Conservation (phyloP, 92 coral and sea anemone genomes). For the Diadumene lineata region DNA sequence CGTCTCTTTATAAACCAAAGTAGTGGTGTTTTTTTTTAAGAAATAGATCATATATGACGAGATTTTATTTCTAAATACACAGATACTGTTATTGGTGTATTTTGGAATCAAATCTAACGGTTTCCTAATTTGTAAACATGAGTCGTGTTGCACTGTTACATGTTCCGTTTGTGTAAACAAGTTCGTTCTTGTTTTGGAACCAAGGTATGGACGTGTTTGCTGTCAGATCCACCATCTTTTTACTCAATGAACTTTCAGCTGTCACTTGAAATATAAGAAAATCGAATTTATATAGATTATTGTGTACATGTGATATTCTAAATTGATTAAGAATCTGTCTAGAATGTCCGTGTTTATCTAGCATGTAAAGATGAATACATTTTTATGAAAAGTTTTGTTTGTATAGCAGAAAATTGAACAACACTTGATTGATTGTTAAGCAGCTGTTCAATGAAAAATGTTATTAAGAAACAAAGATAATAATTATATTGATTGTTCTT, state of each 20-base stretch:
- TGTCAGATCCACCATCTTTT: background rate
- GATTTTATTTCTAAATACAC: no score
- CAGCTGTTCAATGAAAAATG: background rate
- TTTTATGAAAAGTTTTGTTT: background rate
- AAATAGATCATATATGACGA: no score
- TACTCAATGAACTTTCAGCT: background rate
- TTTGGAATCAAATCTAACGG: background rate
- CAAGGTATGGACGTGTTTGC: background rate
- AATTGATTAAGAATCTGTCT: background rate
- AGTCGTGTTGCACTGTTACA: background rate
- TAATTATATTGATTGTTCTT: background rate
- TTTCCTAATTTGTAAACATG: conserved; percentile 1
- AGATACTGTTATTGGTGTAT: background rate
- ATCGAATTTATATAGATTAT: no score
- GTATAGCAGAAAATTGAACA: background rate
- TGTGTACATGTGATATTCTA: background rate
- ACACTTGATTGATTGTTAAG: background rate
- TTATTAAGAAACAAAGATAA: background rate
- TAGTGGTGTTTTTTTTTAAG: no score
- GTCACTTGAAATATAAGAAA: no score
- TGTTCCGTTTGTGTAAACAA: background rate
- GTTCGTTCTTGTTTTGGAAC: background rate
- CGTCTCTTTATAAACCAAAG: no score
- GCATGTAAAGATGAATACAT: no score
- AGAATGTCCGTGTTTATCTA: background rate